Evolutionary conservation across 2,113 vertebrate genomes (phyloP).

Genomic region (Caranx ignobilis): DNA sequence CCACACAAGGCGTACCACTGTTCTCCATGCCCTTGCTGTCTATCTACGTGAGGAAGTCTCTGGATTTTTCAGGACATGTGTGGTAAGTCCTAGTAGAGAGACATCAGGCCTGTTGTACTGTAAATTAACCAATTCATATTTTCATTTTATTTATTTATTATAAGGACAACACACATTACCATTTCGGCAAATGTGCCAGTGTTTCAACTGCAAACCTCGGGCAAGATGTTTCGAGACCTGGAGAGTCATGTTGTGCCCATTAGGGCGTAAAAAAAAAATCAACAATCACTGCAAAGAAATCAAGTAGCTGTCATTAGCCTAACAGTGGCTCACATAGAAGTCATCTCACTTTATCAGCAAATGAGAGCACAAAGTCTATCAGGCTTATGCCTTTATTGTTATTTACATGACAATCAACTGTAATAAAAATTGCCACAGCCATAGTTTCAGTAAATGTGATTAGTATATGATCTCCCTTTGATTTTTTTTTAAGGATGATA

Average conservation of each 20-base stretch:
- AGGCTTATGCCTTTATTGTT: not conserved
- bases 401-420: not conserved
- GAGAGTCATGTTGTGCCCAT: no score
- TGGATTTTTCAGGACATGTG: slow-evolving; percentile 43
- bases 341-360: not conserved
- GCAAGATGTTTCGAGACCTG: no score
- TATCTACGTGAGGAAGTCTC: slow-evolving; percentile 24
- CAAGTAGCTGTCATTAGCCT: no score
- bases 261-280: no score
- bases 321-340: not conserved
- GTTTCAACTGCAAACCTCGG: no score
- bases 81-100: slow-evolving; percentile 1
- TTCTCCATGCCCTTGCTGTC: slow-evolving; percentile 40
- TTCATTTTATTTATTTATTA: no score
- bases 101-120: no score
- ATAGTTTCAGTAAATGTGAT: not conserved
- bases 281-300: no score
- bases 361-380: not conserved
- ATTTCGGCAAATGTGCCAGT: not conserved
- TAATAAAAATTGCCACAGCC: not conserved
- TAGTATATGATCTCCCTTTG: slow-evolving; percentile 2
- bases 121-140: no score
- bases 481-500: slow-evolving; percentile 12
- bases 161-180: no score
- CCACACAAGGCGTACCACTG: slow-evolving; percentile 18